Percentiles rank a stretch among this genome's conserved stretches.
phyloP scores from a whole-genome alignment of 2,797 vertebrate species.

The Hirundo rustica region DNA sequence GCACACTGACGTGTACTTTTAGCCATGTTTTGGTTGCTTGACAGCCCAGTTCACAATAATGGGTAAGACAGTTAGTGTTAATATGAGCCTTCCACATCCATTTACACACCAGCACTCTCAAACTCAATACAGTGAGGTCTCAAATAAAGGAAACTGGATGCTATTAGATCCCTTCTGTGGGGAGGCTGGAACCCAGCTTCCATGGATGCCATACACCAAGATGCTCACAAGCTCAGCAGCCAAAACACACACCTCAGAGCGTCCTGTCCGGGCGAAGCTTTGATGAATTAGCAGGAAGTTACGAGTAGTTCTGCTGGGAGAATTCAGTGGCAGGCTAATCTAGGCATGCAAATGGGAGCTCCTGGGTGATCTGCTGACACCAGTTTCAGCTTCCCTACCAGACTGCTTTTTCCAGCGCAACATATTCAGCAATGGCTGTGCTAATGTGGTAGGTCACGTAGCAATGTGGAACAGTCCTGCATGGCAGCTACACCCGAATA shows the following conservation, averaged over 20 bases:
- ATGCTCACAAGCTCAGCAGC: rapidly evolving
- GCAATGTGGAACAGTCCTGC: background rate
- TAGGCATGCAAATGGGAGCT: background rate
- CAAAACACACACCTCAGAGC: background rate
- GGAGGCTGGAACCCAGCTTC: background rate
- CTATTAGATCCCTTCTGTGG: background rate
- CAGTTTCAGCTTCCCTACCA: background rate
- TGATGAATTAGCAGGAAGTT: background rate
- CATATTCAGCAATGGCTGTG: background rate
- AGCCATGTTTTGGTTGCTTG: background rate
- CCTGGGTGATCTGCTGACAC: background rate
- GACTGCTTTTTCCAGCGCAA: background rate
- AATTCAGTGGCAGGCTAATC: background rate
- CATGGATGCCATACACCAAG: background rate
- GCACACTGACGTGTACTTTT: background rate
- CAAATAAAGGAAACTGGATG: background rate
- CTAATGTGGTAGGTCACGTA: background rate
- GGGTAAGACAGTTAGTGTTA: background rate
- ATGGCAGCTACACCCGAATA: background rate
- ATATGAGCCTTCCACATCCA: background rate
- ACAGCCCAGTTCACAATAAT: background rate
- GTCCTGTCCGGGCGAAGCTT: background rate
- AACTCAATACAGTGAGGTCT: background rate
- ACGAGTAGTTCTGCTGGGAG: background rate
- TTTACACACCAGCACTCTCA: background rate